These are phyloP conservation scores for Orthonevra nobilis DNA, from an alignment of 2,888 invertebrate species.

Conservation along the genomic window DNA sequence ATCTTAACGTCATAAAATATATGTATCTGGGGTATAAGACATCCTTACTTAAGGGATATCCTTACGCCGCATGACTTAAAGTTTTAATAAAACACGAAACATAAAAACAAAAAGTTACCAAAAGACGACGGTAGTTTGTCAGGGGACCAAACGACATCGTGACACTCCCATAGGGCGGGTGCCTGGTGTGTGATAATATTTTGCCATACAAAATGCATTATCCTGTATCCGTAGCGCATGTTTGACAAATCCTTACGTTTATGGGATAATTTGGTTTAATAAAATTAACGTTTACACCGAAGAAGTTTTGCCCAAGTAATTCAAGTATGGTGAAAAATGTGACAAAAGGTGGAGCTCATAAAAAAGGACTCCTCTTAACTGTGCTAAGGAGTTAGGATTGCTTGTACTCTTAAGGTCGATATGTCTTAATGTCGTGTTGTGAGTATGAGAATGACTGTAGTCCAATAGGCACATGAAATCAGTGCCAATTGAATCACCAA, in stretches of 20 bases:
- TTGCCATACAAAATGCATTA: constrained; percentile 17
- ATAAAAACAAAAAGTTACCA: constrained; percentile 4
- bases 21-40: constrained; percentile 9
- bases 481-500: no score
- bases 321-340: neutral
- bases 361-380: no score
- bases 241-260: constrained; percentile 16
- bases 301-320: constrained; percentile 9
- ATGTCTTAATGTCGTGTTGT: no score
- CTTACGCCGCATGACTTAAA: constrained; percentile 17
- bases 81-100: constrained; percentile 35
- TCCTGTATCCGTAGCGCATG: neutral
- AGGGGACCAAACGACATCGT: neutral
- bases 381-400: no score
- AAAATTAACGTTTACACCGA: neutral
- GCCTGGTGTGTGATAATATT: neutral
- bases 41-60: no score
- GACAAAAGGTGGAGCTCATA: no score
- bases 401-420: no score
- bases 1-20: constrained; percentile 22
- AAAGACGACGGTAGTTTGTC: constrained; percentile 13
- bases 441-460: no score
- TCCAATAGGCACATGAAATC: no score
- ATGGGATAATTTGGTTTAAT: constrained; percentile 21
- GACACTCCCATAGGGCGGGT: neutral